These are phyloP conservation scores for Cistogaster globosa DNA, from an alignment of 2,888 invertebrate species.

Conservation along the genomic window DNA sequence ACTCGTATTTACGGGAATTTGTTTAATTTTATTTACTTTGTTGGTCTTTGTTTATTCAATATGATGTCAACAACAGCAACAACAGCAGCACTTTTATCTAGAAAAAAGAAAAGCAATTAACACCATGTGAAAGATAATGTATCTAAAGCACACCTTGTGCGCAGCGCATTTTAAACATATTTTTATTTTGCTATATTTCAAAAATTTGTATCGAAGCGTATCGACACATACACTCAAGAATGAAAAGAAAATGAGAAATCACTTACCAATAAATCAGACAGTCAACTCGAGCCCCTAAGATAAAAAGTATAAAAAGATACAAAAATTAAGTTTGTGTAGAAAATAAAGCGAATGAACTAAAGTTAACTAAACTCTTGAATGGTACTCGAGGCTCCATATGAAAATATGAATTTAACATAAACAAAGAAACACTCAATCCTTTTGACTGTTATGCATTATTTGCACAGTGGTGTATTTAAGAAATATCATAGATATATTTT, in stretches of 20 bases:
- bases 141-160: slow-evolving; percentile 45
- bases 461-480: no score
- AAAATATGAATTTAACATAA: no score
- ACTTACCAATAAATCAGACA: slow-evolving; percentile 35
- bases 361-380: neutral
- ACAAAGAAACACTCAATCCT: no score
- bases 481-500: no score
- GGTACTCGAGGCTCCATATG: no score
- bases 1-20: neutral
- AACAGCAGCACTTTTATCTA: slow-evolving; percentile 38
- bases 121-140: slow-evolving; percentile 53
- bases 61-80: slow-evolving; percentile 42
- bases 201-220: no score
- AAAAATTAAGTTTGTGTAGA: neutral
- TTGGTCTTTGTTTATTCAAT: slow-evolving; percentile 15
- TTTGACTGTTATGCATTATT: no score
- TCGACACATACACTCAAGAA: no score
- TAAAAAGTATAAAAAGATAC: neutral
- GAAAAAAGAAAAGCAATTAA: slow-evolving; percentile 50
- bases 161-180: neutral
- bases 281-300: slow-evolving; percentile 18
- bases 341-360: neutral
- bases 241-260: neutral
- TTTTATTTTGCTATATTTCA: no score
- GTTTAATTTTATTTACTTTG: slow-evolving; percentile 26